Base-by-base conservation (phyloP, 92 coral and sea anemone genomes). In the Nematostella vectensis region DNA sequence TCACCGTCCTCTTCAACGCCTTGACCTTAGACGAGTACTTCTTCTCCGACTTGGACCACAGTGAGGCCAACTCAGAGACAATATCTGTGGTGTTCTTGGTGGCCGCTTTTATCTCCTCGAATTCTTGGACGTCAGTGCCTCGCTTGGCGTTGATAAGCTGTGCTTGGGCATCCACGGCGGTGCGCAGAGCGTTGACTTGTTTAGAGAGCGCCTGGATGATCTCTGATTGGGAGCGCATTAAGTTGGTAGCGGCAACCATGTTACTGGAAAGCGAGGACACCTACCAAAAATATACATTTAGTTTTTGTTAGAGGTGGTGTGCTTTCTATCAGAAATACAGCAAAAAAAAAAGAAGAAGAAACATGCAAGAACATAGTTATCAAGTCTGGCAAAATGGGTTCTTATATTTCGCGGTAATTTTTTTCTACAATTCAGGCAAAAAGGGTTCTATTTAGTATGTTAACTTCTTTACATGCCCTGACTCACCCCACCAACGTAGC, bases 181-280 rank as follows among this genome's bases (percentile, higher is more conserved):
- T 39, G 20, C 71, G 57, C 25, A 63, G 48, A 20, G 53, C 44
- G 15, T 64, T 33, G 3, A 84, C 55, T 44, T 84, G 75, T 1
- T 58, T 47, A 54, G 80, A 74, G 18, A 84, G 71, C 39, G 75
- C 78, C 45, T 77, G 72, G 27, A 80, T 70, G 28, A 75, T 24
- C 57, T 74, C 80, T 4, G 83, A 74, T 47, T 84, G 94, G 24
- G 83, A 61, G 54, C 69, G 75, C 21, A 79, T 74, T 55, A 84
- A 54, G 48, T 62, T 75, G 45, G 81, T 84, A 10, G 82, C 63
- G 9, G 87, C 67, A 22, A 74, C 40, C 47, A 80, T 30, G 39
- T 75, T 84, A 50, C 54, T 60, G 6, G 83, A 59, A 13, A 70
- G 53, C 9, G 83, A 48, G 0, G 68, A 54, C 27, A 84, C 48